Percentiles rank a stretch among this genome's conserved stretches.
These are phyloP conservation scores for Fissipunctia ypsillon DNA, from an alignment of 2,888 invertebrate genomes.

Conservation along the genomic window DNA sequence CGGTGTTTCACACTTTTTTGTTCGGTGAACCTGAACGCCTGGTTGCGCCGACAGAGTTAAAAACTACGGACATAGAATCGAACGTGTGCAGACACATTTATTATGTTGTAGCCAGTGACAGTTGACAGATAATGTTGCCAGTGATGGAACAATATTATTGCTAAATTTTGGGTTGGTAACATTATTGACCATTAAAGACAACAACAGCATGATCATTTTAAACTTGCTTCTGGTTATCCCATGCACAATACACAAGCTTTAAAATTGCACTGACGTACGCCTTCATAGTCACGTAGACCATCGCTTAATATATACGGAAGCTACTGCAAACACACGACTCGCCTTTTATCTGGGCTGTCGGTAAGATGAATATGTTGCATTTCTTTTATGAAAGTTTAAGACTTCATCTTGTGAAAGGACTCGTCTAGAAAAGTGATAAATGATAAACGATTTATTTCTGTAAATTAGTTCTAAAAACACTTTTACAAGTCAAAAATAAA, in stretches of 20 bases:
- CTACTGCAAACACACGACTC: constrained; percentile 38
- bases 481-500: too few species aligned
- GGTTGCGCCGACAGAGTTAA: too few species aligned
- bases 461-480: too few species aligned
- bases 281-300: constrained; percentile 59
- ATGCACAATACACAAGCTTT: constrained; percentile 23
- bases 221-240: not conserved
- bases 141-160: not conserved
- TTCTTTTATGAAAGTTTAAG: constrained; percentile 2
- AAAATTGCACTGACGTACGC: constrained; percentile 59
- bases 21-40: too few species aligned
- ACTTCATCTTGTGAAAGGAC: not conserved
- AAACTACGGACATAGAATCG: too few species aligned
- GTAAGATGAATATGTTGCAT: constrained; percentile 2
- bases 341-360: constrained; percentile 30
- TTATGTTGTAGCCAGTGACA: not conserved
- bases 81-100: not conserved
- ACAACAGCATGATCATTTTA: too few species aligned
- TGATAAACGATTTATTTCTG: too few species aligned
- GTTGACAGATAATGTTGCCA: not conserved
- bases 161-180: not conserved
- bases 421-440: not conserved
- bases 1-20: too few species aligned
- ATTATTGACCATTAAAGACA: too few species aligned
- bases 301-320: constrained; percentile 32